A percentile compares a stretch with the other conserved stretches of the same genome.
These are phyloP conservation scores for Pogona vitticeps DNA, from an alignment of 2,113 vertebrate species.

Conservation along the genomic window DNA sequence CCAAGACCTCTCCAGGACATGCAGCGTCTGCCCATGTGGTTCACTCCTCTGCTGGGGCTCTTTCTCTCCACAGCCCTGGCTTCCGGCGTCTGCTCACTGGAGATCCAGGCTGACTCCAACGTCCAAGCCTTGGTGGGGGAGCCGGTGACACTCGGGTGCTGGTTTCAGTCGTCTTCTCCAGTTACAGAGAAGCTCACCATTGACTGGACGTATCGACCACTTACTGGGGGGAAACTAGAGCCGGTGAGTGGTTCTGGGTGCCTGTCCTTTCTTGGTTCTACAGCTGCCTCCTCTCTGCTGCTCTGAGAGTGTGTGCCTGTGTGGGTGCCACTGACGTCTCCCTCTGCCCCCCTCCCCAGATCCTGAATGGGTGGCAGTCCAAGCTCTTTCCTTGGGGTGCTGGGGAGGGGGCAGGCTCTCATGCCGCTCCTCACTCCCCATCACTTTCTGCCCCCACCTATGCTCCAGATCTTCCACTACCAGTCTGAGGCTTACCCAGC, in stretches of 20 bases:
- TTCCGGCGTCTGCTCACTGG: constrained; percentile 68
- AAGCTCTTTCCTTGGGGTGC: no score
- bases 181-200: constrained; percentile 82
- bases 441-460: neutral
- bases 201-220: constrained; percentile 87
- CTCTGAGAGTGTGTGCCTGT: neutral
- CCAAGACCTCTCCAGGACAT: no score
- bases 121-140: constrained; percentile 80
- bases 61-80: constrained; percentile 62
- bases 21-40: neutral
- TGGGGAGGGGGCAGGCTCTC: neutral
- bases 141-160: constrained; percentile 78
- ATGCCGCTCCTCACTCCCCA: neutral
- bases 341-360: no score
- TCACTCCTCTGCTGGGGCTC: neutral
- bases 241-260: constrained; percentile 67
- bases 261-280: neutral
- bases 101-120: constrained; percentile 78
- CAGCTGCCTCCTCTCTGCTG: neutral
- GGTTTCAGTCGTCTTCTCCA: constrained; percentile 81
- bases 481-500: constrained; percentile 79
- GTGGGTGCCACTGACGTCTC: no score
- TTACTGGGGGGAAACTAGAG: constrained; percentile 76
- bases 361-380: no score
- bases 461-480: constrained; percentile 88